Conservation (phyloP, 2,113 vertebrate species). For the Ovibos moschatus region DNA sequence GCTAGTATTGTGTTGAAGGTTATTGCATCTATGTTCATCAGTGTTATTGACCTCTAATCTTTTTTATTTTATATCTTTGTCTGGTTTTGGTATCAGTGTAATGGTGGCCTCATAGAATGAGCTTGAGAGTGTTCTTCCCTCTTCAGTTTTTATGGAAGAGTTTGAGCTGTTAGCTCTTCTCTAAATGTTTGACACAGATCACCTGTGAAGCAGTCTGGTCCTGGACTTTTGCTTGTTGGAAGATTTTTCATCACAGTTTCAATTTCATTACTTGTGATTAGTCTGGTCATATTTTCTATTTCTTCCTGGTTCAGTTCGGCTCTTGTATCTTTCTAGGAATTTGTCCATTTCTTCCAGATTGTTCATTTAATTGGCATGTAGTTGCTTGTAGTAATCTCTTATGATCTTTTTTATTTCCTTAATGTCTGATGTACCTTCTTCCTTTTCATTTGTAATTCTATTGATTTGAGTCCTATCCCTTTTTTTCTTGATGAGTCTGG, state of each 20-base stretch:
- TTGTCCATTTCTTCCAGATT: neutral
- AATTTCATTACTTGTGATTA: neutral
- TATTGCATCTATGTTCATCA: neutral
- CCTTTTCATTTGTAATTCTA: neutral
- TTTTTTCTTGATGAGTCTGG: neutral
- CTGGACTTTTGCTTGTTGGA: neutral
- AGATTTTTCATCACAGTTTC: neutral
- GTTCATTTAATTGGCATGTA: neutral
- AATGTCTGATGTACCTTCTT: neutral
- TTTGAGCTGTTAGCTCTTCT: neutral
- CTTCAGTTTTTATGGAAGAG: neutral
- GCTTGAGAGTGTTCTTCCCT: neutral
- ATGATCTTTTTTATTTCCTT: neutral
- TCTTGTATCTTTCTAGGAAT: neutral
- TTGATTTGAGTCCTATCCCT: neutral
- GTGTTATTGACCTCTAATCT: neutral
- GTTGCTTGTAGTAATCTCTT: neutral
- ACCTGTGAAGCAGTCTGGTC: neutral
- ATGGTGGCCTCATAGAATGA: neutral
- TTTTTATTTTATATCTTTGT: neutral
- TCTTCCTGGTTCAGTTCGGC: neutral
- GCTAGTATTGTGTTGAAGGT: neutral
- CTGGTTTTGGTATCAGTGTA: neutral
- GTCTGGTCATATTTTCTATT: neutral
- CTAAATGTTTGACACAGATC: neutral